Evolutionary conservation across 2,888 invertebrate genomes (phyloP), one percentile per base, ranked within the genome.

Genomic region (Elegia similella): DNA sequence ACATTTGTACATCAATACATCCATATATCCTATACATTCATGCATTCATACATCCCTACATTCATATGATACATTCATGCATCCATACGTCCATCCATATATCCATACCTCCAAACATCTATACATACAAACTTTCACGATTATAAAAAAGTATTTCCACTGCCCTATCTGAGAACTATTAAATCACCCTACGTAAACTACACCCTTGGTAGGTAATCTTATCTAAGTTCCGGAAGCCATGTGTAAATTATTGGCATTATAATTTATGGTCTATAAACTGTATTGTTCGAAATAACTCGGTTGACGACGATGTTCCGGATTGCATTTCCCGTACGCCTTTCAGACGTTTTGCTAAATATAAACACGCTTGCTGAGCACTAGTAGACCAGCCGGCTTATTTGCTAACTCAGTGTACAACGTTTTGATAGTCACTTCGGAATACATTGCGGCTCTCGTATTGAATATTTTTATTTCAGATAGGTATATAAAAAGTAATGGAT

Each of bases 201-300:
- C 38, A 38, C 38, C n/a, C 38, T 38, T 38, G n/a, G 38, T 38
- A 12, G n/a, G 38, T 38, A 12, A 38, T 38, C 38, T 38, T 38
- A 38, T 38, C 38, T 38, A 5, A 5, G 23, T 38, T 38, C 38
- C 10, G 38, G 38, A 38, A 38, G 50, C 16, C 50, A 50, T 38
- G 50, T 50, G 50, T 34, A 38, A 50, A 50, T 38, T 50, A 48
- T 48, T 29, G 48, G 32, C 50, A 34, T 6, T 50, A 17, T 50
- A 15, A 50, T 50, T 50, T 50, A 50, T 17, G 50, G 13, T 32
- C 50, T 17, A 12, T 50, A 50, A 34, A 34, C 34, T 47, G 29
- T 32, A 34, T 34, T 50, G 34, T 50, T 50, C 50, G 7, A 50
- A 50, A 17, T 50, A 34, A 34, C 50, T 50, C 38, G 6, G 38